Evolutionary conservation across 2,797 vertebrate species (phyloP).

Genomic region (Mastacembelus armatus): DNA sequence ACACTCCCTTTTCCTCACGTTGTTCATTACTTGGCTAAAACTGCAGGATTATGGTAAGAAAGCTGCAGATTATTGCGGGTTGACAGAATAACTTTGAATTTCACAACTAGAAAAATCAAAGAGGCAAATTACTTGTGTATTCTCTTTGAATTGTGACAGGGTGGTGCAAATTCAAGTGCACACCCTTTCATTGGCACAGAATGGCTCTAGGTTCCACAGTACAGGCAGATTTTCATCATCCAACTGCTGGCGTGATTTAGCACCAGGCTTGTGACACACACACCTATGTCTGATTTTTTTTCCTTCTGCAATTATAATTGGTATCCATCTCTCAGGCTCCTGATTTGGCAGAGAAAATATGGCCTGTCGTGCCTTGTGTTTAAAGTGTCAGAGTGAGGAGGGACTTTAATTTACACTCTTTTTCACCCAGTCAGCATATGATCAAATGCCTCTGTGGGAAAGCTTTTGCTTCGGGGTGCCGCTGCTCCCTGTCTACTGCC

Average conservation of each 20-base stretch:
- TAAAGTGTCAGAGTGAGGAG: constrained; percentile 71
- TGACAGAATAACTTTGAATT: constrained; percentile 65
- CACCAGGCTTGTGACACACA: constrained; percentile 48
- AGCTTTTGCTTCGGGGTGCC: constrained; percentile 70
- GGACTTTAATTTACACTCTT: constrained; percentile 72
- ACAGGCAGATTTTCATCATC: constrained; percentile 71
- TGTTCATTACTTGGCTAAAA: constrained; percentile 78
- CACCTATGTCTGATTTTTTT: constrained; percentile 55
- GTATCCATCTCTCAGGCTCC: constrained; percentile 56
- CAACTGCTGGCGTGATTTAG: constrained; percentile 63
- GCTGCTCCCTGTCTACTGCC: constrained; percentile 60
- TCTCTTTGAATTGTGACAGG: constrained; percentile 77
- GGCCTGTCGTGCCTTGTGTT: constrained; percentile 70
- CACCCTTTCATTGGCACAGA: constrained; percentile 62
- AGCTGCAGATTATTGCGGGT: constrained; percentile 70
- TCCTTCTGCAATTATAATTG: constrained; percentile 58
- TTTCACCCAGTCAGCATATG: constrained; percentile 71
- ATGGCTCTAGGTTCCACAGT: constrained; percentile 58
- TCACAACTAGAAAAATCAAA: constrained; percentile 67
- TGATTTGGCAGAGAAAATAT: constrained; percentile 70
- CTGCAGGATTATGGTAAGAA: constrained; percentile 71
- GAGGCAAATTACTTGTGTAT: constrained; percentile 65
- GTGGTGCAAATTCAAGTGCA: constrained; percentile 72
- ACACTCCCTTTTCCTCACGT: constrained; percentile 56
- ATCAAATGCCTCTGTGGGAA: constrained; percentile 75